Evolutionary conservation across 2,113 vertebrate genomes (phyloP), one percentile per base, ranked within the genome.

Genomic region (Indicator maculatus): DNA sequence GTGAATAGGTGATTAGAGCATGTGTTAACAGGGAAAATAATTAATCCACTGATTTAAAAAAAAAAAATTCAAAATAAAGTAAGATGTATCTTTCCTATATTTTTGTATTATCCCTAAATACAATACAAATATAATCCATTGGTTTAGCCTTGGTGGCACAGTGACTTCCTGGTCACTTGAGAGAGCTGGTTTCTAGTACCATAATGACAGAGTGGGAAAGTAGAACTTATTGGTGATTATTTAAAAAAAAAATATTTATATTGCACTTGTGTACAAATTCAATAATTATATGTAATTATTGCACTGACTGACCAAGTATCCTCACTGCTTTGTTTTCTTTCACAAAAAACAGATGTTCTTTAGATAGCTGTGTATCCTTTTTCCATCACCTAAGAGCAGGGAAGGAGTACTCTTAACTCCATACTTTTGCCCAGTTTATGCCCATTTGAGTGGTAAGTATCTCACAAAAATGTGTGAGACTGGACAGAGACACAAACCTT

Each of bases 101-200:
- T 79, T 44, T 71, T 67, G 13, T 44, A 8, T 17, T 67, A 15
- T 50, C 23, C 28, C n/a, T 90, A 41, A 67, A 65, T 64, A 53
- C 11, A 53, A 53, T 53, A 88, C 50, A 71, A 91, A 75, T 95
- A 69, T 53, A 95, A 95, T 90, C 91, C 89, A 88, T 83, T 92
- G 75, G 73, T 95, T 83, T 72, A 94, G 86, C 90, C 73, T 71
- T 91, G 8, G 64, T 63, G 36, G 59, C 24, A n/a, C 24, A n/a
- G 19, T 18, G 45, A 41, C 79, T 93, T 82, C 63, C 41, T 94
- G 75, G 75, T 88, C 70, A 78, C 73, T 63, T 59, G 44, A 80
- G 41, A 60, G 78, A 93, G 71, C 72, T 86, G 89, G 86, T 93
- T 93, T 92, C n/a, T 88, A 66, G 30, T 16, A 16, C 19, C 1